Evolutionary conservation across 2,888 invertebrate species (phyloP).

Genomic region (Xestia rhomboidea): DNA sequence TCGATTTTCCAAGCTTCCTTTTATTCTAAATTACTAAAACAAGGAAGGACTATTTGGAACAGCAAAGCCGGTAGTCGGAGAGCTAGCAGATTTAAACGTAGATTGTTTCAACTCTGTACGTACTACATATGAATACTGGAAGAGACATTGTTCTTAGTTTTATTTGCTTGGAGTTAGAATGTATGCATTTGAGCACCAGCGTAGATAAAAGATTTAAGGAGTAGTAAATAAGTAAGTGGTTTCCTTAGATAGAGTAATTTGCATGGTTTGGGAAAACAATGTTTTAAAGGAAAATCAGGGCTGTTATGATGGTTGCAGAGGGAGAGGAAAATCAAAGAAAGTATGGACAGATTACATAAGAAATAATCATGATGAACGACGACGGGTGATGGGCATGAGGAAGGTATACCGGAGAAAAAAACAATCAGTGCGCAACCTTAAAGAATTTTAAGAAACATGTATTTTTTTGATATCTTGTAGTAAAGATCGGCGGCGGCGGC

Average conservation of each 20-base stretch:
- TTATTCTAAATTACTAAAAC: conserved; percentile 54
- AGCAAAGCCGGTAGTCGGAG: conserved; percentile 32
- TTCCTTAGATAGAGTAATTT: background rate
- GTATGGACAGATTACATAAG: background rate
- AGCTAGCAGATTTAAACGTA: conserved; percentile 49
- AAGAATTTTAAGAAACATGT: too few species aligned
- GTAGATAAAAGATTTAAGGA: conserved; percentile 14
- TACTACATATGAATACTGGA: conserved; percentile 30
- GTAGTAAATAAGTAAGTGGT: background rate
- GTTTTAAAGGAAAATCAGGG: background rate
- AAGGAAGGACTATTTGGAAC: conserved; percentile 49
- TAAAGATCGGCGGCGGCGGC: too few species aligned
- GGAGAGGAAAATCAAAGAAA: background rate
- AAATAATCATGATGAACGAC: background rate
- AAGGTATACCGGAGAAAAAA: background rate
- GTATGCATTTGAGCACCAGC: conserved; percentile 27
- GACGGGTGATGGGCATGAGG: background rate
- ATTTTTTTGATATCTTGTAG: too few species aligned
- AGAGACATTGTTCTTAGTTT: conserved; percentile 41
- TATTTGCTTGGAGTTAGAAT: conserved; percentile 15
- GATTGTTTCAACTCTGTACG: conserved; percentile 48
- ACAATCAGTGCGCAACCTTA: background rate
- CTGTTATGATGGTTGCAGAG: background rate
- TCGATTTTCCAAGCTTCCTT: conserved; percentile 16
- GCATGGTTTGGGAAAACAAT: background rate